These are phyloP conservation scores for Aphodius granarius DNA, from an alignment of 2,888 invertebrate species.

Conservation along the genomic window DNA sequence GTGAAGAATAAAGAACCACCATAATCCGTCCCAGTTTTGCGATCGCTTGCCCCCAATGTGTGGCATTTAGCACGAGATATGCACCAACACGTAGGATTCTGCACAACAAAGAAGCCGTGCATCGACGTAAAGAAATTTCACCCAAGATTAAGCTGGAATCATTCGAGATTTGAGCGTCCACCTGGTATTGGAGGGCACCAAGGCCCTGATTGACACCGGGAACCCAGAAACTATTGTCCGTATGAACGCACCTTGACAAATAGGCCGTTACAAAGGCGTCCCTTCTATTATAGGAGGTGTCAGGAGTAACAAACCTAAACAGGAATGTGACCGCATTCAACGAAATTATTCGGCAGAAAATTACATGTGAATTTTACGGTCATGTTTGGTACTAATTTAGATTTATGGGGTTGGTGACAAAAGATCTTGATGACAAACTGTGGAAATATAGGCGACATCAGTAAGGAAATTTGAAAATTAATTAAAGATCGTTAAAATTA, in stretches of 20 bases:
- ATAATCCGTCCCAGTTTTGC: conserved; percentile 22
- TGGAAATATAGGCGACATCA: too few species aligned
- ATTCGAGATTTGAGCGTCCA: conserved; percentile 3
- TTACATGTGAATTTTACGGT: background rate
- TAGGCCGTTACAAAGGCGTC: conserved; percentile 43
- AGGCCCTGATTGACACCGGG: background rate
- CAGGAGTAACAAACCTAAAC: conserved; percentile 39
- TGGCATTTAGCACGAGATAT: conserved; percentile 3
- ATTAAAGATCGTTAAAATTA: background rate
- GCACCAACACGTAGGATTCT: background rate
- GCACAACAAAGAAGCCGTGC: background rate
- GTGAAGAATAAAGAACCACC: background rate
- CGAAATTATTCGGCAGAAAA: background rate
- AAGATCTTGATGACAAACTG: background rate
- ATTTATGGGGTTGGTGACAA: background rate
- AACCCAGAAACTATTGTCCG: conserved; percentile 35
- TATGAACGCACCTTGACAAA: conserved; percentile 43
- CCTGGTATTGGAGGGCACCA: conserved; percentile 3
- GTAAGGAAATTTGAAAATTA: too few species aligned
- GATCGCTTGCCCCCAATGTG: conserved; percentile 22
- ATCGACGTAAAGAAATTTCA: conserved; percentile 12
- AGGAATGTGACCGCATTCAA: conserved; percentile 36
- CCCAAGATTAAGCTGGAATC: conserved; percentile 8
- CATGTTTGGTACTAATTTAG: background rate
- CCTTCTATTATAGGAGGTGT: conserved; percentile 44